These are phyloP conservation scores for Crocidura indochinensis DNA, from an alignment of 2,797 vertebrate species.

Conservation along the genomic window DNA sequence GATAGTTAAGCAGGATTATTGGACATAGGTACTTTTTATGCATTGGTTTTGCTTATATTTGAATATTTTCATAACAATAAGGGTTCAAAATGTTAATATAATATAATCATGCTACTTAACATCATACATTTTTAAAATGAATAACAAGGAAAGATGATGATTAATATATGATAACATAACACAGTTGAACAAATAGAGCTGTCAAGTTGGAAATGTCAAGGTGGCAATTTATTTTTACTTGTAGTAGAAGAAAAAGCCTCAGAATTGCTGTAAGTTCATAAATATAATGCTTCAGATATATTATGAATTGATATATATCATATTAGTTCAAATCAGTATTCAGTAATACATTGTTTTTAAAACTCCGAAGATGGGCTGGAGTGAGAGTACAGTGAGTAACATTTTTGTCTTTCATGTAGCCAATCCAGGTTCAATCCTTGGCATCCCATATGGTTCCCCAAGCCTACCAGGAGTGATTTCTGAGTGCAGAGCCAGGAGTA, in stretches of 20 bases:
- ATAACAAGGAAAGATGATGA: background rate
- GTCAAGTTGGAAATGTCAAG: constrained; percentile 2
- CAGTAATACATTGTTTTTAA: constrained; percentile 1
- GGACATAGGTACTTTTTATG: background rate
- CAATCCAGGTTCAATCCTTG: too few relatives aligned
- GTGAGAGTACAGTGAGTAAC: too few relatives aligned
- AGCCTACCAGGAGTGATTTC: too few relatives aligned
- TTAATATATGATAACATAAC: constrained; percentile 12
- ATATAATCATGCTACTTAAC: constrained; percentile 19
- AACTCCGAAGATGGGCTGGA: too few relatives aligned
- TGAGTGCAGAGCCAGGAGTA: too few relatives aligned
- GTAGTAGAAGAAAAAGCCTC: background rate
- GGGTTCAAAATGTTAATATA: constrained; percentile 40
- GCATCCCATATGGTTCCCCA: too few relatives aligned
- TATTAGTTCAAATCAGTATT: constrained; percentile 14
- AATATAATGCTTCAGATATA: background rate
- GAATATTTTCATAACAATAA: constrained; percentile 11
- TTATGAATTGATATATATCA: background rate
- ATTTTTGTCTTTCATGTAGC: too few relatives aligned
- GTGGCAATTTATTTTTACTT: background rate
- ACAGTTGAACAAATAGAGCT: constrained; percentile 12
- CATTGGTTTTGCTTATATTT: constrained; percentile 44
- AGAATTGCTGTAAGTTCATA: background rate
- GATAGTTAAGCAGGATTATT: background rate
- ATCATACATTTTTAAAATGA: constrained; percentile 45